These are phyloP conservation scores for Chunga burmeisteri DNA, from an alignment of 2,113 vertebrate genomes.

Conservation along the genomic window DNA sequence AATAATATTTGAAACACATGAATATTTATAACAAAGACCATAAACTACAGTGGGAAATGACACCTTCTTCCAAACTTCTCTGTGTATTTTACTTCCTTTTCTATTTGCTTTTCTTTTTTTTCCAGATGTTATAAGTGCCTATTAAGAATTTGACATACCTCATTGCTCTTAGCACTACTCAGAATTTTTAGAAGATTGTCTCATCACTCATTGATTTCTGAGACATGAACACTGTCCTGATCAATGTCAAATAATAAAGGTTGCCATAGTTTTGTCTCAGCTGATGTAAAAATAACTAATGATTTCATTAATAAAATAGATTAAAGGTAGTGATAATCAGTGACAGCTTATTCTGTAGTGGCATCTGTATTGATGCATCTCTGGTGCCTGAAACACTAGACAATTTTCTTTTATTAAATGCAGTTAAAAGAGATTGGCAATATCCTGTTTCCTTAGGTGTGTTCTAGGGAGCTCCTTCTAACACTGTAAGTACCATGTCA, in stretches of 20 bases:
- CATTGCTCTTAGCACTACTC: background rate
- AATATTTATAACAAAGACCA: background rate
- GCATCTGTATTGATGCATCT: conserved; percentile 22
- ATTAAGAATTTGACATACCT: background rate
- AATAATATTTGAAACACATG: background rate
- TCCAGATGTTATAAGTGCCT: background rate
- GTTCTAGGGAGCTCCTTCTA: background rate
- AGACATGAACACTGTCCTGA: background rate
- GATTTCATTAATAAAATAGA: conserved; percentile 40
- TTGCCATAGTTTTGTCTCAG: conserved; percentile 15
- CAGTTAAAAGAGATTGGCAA: conserved; percentile 23
- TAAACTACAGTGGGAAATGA: background rate
- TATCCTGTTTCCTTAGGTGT: background rate
- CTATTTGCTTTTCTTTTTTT: background rate
- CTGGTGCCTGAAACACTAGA: background rate
- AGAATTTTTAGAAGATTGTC: background rate
- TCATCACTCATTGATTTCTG: background rate
- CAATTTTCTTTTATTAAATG: conserved; percentile 34
- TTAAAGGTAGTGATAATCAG: conserved; percentile 29
- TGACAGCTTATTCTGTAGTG: conserved; percentile 22
- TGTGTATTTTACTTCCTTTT: background rate
- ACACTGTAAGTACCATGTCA: background rate
- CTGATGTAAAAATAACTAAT: conserved; percentile 31
- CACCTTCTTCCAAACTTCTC: background rate
- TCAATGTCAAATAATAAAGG: conserved; percentile 14